phyloP scores from a whole-genome alignment of 1,140 invertebrate species.

The Brachionus sp. region DNA sequence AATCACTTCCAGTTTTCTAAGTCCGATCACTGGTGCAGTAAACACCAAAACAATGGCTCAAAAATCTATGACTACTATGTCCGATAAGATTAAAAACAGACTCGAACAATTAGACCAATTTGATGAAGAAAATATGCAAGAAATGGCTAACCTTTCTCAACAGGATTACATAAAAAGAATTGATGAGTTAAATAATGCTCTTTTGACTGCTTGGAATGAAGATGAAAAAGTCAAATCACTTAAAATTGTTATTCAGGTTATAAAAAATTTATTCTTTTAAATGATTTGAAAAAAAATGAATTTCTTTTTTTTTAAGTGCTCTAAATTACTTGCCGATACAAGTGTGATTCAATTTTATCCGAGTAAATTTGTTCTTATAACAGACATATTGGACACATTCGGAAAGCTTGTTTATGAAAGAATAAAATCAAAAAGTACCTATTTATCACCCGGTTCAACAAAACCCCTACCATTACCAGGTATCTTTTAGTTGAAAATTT shows the following conservation, averaged over 20 bases:
- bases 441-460: slow-evolving; percentile 62
- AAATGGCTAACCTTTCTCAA: slow-evolving; percentile 78
- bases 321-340: slow-evolving; percentile 82
- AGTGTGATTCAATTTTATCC: slow-evolving; percentile 89
- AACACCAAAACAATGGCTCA: slow-evolving; percentile 32
- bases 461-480: slow-evolving; percentile 65
- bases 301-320: slow-evolving; percentile 68
- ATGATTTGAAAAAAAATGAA: slow-evolving; percentile 46
- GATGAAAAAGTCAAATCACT: slow-evolving; percentile 91
- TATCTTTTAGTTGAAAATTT: slow-evolving; percentile 57
- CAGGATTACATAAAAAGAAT: slow-evolving; percentile 84
- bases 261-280: slow-evolving; percentile 23
- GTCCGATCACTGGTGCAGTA: slow-evolving; percentile 35
- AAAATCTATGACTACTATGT: slow-evolving; percentile 64
- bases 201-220: slow-evolving; percentile 81
- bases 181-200: slow-evolving; percentile 80
- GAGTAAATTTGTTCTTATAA: slow-evolving; percentile 92
- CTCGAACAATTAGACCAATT: slow-evolving; percentile 90
- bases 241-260: slow-evolving; percentile 85
- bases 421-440: slow-evolving; percentile 71
- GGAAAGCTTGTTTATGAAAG: slow-evolving; percentile 83
- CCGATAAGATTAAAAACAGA: slow-evolving; percentile 82
- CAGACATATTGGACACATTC: slow-evolving; percentile 91
- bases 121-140: slow-evolving; percentile 71
- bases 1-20: slow-evolving; percentile 78